Base-by-base conservation (phyloP, 2,797 vertebrate species). In the Lepilemur ruficaudatus region DNA sequence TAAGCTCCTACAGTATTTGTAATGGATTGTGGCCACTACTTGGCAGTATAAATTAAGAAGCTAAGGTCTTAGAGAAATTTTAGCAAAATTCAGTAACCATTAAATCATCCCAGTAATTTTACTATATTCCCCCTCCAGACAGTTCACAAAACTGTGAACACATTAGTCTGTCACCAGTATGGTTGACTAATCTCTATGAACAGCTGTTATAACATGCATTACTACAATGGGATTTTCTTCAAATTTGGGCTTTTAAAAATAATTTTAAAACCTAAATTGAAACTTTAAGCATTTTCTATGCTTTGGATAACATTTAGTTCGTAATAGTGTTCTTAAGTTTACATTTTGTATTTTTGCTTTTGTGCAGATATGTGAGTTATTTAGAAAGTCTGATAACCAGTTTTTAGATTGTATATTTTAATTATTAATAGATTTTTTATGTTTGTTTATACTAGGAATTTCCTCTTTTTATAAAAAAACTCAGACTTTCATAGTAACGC, bases 161-260 rank as follows among this genome's bases (percentile, higher is more conserved):
- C 89, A 97, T 97, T 97, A 92, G 96, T 96, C 96, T 95, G 94
- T 97, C 96, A 96, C 96, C 95, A 95, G 82, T 78, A 59, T 93
- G 93, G 93, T 94, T 96, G 89, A 96, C 93, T 97, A 96, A 97
- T 97, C 95, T 97, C 83, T 83, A 30, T 84, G 95, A 97, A 93
- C 98, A 97, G 97, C 97, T 98, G 96, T 97, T 97, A 93, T 14
- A 97, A 96, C 94, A 95, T 83, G 91, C 80, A 1, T 97, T 94
- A 90, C 96, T 94, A 91, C 88, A 93, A 38, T 91, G 89, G 84
- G 87, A 91, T 96, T 95, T 92, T 91, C 70, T 94, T 97, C 84
- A 94, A 57, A 96, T 95, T 55, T 52, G 69, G 30, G 63, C 67
- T 95, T 88, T 98, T 82, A 87, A 85, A 89, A 96, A 79, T 55